Percentiles rank a stretch among this genome's conserved stretches.
These are phyloP conservation scores for Salvelinus alpinus DNA, from an alignment of 2,113 vertebrate species.

Conservation along the genomic window DNA sequence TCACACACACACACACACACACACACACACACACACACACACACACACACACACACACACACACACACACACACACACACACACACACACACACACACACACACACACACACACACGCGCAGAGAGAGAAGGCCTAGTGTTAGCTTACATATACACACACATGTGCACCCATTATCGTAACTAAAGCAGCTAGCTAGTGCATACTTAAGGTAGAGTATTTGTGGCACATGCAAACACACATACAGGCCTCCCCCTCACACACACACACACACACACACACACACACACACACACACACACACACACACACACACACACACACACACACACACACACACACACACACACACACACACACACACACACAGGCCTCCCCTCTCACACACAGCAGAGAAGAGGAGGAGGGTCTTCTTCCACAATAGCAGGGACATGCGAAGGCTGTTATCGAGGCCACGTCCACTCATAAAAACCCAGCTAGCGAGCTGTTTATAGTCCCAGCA, in stretches of 20 bases:
- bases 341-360: conserved; percentile 17
- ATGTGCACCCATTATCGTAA: not conserved
- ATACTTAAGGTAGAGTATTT: conserved; percentile 12
- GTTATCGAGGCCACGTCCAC: conserved; percentile 63
- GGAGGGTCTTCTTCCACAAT: not conserved
- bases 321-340: not conserved
- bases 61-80: conserved; percentile 31
- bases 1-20: conserved; percentile 32
- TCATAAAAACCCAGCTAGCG: conserved; percentile 53
- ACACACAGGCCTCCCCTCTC: not conserved
- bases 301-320: conserved; percentile 3
- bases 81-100: conserved; percentile 20
- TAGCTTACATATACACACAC: conserved; percentile 27
- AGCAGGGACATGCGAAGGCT: conserved; percentile 65
- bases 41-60: conserved; percentile 4
- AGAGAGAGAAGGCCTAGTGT: not conserved
- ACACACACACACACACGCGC: conserved; percentile 30
- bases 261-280: conserved; percentile 12
- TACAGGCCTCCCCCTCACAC: not conserved
- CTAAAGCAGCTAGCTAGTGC: not conserved
- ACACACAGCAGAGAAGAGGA: not conserved
- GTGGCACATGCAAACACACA: conserved; percentile 25
- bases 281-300: conserved; percentile 8
- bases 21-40: conserved; percentile 28
- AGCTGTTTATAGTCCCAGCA: conserved; percentile 64